These are phyloP conservation scores for Oceanodroma tethys DNA, from an alignment of 2,113 vertebrate genomes.

Conservation along the genomic window DNA sequence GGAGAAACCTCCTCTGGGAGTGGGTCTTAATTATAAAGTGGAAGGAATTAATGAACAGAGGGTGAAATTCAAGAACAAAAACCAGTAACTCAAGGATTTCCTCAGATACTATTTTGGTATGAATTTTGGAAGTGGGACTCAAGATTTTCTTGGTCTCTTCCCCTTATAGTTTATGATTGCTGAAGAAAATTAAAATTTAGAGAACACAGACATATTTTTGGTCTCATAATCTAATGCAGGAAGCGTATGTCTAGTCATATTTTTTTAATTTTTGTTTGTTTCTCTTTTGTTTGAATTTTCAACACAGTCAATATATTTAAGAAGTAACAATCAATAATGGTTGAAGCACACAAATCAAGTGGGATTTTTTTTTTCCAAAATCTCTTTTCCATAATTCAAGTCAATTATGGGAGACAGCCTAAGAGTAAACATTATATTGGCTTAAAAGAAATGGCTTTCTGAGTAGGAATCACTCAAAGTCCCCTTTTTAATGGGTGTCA, in stretches of 20 bases:
- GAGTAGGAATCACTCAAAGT: neutral
- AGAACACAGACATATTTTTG: neutral
- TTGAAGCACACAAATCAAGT: neutral
- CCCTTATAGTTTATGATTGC: neutral
- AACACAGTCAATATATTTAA: neutral
- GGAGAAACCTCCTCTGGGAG: neutral
- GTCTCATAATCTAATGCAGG: neutral
- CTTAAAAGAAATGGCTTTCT: neutral
- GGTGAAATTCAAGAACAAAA: neutral
- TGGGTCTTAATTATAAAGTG: neutral
- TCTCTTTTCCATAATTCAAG: neutral
- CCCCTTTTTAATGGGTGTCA: neutral
- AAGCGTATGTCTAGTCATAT: neutral
- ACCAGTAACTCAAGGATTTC: neutral
- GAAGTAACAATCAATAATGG: neutral
- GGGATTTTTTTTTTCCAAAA: neutral
- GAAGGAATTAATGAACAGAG: neutral
- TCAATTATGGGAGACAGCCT: neutral
- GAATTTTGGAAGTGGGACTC: neutral
- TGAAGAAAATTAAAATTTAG: neutral
- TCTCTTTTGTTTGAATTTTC: neutral
- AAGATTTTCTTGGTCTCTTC: neutral
- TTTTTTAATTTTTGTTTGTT: neutral
- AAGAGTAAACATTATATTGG: neutral
- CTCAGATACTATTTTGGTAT: neutral